Evolutionary conservation across 1,140 invertebrate genomes (phyloP), one percentile per base, ranked within the genome.

Genomic region (Bombus consobrinus): DNA sequence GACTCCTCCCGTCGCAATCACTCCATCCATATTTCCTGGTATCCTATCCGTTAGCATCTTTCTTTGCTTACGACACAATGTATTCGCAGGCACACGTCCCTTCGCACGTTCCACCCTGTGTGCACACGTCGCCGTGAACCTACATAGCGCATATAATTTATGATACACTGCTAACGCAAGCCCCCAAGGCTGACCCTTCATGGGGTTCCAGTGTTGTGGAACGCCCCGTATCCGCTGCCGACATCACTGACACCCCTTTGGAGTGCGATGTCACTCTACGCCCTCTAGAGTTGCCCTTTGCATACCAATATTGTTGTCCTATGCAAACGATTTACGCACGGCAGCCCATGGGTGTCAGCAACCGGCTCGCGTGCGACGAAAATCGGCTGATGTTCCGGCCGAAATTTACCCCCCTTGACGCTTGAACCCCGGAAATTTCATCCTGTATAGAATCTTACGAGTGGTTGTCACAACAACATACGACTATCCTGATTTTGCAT

Each of bases 231-330:
- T 77, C 39, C 71, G 59, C 41, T 39, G 43, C 64, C 59, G 53
- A 22, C 68, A 73, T 86, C 78, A 68, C 74, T 25, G 71, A 82
- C 74, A 76, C 66, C 64, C 71, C 62, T 62, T 43, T 47, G 41
- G 74, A 57, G 53, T 73, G 59, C 66, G 22, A 10, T 22, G 39
- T 28, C 47, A 81, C 57, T 74, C 72, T 69, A 81, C 66, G 32
- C 53, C 39, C 53, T 66, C 74, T 80, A 76, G 86, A 83, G 73
- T 69, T 88, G 73, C 87, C 85, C 87, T 92, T 90, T 90, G 87
- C 87, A 91, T 90, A 89, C 85, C 90, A 90, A 91, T 88, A 86
- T 85, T 62, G 80, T 79, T 89, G 91, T 90, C 66, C 68, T 76
- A 84, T 81, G 82, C 82, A 85, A 77, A 85, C 73, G 85, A 92